Percentiles rank a stretch among this genome's conserved stretches.
These are phyloP conservation scores for Hormaphis cornu DNA, from an alignment of 1,140 invertebrate species.

Conservation along the genomic window DNA sequence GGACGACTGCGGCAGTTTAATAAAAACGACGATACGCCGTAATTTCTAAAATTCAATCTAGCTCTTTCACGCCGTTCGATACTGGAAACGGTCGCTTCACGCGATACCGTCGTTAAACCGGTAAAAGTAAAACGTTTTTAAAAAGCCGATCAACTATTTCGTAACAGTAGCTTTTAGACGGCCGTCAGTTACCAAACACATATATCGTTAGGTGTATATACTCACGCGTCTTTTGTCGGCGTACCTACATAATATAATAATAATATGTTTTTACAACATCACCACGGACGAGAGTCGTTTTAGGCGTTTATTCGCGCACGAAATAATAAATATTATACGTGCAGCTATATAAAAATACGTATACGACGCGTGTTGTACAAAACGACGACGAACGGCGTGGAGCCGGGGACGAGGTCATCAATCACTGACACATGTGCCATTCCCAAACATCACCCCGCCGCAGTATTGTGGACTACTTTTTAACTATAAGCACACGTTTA, in stretches of 20 bases:
- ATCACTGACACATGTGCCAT: conserved; percentile 27
- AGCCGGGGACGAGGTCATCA: conserved; percentile 11
- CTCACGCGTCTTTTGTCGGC: conserved; percentile 7
- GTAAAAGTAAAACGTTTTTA: background rate
- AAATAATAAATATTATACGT: too few relatives aligned
- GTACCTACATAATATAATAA: too few relatives aligned
- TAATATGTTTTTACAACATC: background rate
- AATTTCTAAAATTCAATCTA: too few relatives aligned
- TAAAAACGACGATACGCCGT: too few relatives aligned
- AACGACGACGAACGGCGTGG: background rate
- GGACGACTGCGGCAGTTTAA: too few relatives aligned
- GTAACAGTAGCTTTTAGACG: conserved; percentile 8
- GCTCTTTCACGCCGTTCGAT: too few relatives aligned
- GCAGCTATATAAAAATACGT: background rate
- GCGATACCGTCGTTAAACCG: background rate
- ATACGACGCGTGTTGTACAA: background rate
- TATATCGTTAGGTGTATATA: too few relatives aligned
- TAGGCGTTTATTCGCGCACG: background rate
- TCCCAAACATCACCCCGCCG: background rate
- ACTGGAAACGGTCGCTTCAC: background rate
- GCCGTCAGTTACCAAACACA: background rate
- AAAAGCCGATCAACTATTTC: conserved; percentile 8
- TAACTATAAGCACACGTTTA: background rate
- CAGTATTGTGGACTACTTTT: too few relatives aligned
- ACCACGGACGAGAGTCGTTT: too few relatives aligned